Conservation (phyloP, 2,113 vertebrate species). For the Oncorhynchus masou region DNA sequence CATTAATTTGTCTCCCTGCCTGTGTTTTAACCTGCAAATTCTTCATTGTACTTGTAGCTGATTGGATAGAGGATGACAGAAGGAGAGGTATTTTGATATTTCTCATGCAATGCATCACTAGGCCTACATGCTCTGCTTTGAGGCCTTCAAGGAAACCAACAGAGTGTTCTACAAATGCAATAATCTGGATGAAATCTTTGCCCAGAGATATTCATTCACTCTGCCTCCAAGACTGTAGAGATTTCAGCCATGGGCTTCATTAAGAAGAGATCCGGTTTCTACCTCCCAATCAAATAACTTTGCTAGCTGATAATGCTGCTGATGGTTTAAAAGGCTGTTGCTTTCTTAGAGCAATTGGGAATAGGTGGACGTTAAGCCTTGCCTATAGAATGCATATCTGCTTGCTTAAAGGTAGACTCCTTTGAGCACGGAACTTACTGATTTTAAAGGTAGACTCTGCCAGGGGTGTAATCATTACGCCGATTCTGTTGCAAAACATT, state of each 20-base stretch:
- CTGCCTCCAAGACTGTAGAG: neutral
- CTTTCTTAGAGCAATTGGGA: conserved; percentile 37
- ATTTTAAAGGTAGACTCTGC: too few species aligned
- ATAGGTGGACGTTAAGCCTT: conserved; percentile 14
- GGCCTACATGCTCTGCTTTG: conserved; percentile 44
- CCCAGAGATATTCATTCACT: neutral
- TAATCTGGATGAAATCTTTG: neutral
- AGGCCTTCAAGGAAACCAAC: too few species aligned
- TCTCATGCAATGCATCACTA: conserved; percentile 58
- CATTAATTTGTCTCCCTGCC: conserved; percentile 24
- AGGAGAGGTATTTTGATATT: conserved; percentile 84
- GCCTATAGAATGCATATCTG: neutral
- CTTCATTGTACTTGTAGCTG: conserved; percentile 83
- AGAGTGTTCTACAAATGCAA: too few species aligned
- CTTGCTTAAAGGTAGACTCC: too few species aligned
- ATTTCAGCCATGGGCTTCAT: neutral
- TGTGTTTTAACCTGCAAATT: conserved; percentile 42
- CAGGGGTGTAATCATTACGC: too few species aligned
- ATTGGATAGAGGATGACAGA: conserved; percentile 96
- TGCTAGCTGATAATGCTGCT: conserved; percentile 11
- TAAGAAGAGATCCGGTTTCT: neutral
- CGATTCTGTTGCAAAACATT: too few species aligned
- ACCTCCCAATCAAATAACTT: neutral
- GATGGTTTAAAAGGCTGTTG: conserved; percentile 36
- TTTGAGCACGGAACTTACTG: too few species aligned